These are phyloP conservation scores for Phaedon cochleariae DNA, from an alignment of 2,888 invertebrate species.

Conservation along the genomic window DNA sequence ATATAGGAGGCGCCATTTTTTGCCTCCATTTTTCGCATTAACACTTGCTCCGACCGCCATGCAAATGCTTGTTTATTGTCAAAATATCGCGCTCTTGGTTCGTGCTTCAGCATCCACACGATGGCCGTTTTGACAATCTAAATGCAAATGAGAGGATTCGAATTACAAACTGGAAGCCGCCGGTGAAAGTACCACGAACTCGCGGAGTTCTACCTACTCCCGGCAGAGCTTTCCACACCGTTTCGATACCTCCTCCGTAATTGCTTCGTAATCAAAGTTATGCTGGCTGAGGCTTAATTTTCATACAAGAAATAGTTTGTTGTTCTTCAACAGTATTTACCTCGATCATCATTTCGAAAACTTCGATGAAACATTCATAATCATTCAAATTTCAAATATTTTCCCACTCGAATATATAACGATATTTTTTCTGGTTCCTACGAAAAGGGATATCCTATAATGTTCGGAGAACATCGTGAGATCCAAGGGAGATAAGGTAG, in stretches of 20 bases:
- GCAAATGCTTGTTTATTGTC: constrained; percentile 36
- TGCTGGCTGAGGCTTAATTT: background rate
- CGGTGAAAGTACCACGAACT: background rate
- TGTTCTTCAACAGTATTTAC: background rate
- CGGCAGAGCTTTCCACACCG: background rate
- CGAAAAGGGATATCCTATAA: no score
- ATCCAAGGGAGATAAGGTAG: no score
- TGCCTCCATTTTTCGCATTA: constrained; percentile 23
- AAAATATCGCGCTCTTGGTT: constrained; percentile 33
- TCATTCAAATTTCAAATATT: no score
- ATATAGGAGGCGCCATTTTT: constrained; percentile 16
- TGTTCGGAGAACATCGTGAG: no score
- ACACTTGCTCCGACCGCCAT: constrained; percentile 23
- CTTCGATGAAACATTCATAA: no score
- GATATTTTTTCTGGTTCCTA: no score
- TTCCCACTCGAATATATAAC: no score
- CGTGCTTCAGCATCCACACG: background rate
- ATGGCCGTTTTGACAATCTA: constrained; percentile 50
- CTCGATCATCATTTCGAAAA: no score
- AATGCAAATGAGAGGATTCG: constrained; percentile 52
- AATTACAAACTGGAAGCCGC: constrained; percentile 44
- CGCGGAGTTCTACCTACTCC: background rate
- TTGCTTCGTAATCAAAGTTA: background rate
- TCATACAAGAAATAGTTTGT: background rate
- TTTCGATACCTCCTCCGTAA: constrained; percentile 7